phyloP scores from a whole-genome alignment of 2,113 vertebrate species.

The Cephalopterus ornatus region DNA sequence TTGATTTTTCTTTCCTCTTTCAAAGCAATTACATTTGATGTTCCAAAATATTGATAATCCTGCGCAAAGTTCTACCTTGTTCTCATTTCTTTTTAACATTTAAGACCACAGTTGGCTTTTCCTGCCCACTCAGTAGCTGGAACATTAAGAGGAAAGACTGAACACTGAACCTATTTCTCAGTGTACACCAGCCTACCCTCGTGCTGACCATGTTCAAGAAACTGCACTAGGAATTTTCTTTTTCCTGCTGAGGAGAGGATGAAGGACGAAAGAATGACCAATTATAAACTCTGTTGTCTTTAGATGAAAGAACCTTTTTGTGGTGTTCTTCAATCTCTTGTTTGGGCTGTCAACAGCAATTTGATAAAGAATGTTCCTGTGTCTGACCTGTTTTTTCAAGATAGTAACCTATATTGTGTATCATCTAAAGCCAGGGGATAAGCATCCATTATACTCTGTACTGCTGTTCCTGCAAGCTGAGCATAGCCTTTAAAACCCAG shows the following conservation, averaged over 20 bases:
- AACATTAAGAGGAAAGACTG: not conserved
- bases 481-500: constrained; percentile 62
- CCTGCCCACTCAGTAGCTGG: not conserved
- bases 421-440: constrained; percentile 55
- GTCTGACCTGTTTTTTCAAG: constrained; percentile 80
- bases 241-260: constrained; percentile 72
- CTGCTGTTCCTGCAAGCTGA: constrained; percentile 30
- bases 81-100: not conserved
- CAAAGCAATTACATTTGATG: not conserved
- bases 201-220: constrained; percentile 66
- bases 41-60: not conserved
- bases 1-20: not conserved
- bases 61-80: not conserved
- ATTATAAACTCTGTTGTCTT: constrained; percentile 74
- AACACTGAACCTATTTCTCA: constrained; percentile 12
- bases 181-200: constrained; percentile 27
- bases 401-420: constrained; percentile 74
- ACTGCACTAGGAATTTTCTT: constrained; percentile 62
- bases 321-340: constrained; percentile 72
- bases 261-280: constrained; percentile 74
- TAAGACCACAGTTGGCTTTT: not conserved
- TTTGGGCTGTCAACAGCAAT: constrained; percentile 83
- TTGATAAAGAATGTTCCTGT: constrained; percentile 73
- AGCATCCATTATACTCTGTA: constrained; percentile 54
- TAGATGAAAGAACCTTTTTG: constrained; percentile 82